A percentile compares a stretch with the other conserved stretches of the same genome.
These are phyloP conservation scores for Entelurus aequoreus DNA, from an alignment of 2,113 vertebrate species.

Conservation along the genomic window DNA sequence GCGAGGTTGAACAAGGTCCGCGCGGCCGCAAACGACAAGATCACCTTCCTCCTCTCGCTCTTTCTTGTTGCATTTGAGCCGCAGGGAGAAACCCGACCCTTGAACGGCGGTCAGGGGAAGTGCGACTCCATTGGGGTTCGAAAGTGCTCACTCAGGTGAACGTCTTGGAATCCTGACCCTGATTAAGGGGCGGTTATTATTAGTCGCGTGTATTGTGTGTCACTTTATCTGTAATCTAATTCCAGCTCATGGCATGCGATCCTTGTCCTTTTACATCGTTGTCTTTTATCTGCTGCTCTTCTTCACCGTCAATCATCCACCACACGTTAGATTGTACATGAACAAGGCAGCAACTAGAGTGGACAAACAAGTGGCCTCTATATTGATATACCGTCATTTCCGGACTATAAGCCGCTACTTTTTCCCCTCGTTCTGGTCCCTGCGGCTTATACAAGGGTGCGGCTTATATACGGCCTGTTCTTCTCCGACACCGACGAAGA, in stretches of 20 bases:
- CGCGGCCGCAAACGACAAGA: slow-evolving; percentile 43
- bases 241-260: slow-evolving; percentile 12
- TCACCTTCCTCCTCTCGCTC: slow-evolving; percentile 47
- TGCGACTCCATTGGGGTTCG: slow-evolving; percentile 40
- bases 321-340: too few relatives aligned
- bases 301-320: not conserved
- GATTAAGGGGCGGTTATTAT: slow-evolving; percentile 29
- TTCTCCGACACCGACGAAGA: too few relatives aligned
- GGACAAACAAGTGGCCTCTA: too few relatives aligned
- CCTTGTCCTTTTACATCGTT: slow-evolving; percentile 1
- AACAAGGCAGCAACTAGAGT: too few relatives aligned
- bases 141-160: slow-evolving; percentile 57
- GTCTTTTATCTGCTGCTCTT: slow-evolving; percentile 12
- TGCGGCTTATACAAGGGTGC: too few relatives aligned
- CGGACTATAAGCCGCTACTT: too few relatives aligned
- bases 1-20: slow-evolving; percentile 40
- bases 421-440: too few relatives aligned
- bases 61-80: slow-evolving; percentile 48
- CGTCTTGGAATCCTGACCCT: slow-evolving; percentile 50
- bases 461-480: too few relatives aligned
- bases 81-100: slow-evolving; percentile 45
- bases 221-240: slow-evolving; percentile 15
- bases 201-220: slow-evolving; percentile 4
- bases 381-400: too few relatives aligned
- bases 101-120: slow-evolving; percentile 47